Evolutionary conservation across 2,888 invertebrate genomes (phyloP).

Genomic region (Nomada flava): DNA sequence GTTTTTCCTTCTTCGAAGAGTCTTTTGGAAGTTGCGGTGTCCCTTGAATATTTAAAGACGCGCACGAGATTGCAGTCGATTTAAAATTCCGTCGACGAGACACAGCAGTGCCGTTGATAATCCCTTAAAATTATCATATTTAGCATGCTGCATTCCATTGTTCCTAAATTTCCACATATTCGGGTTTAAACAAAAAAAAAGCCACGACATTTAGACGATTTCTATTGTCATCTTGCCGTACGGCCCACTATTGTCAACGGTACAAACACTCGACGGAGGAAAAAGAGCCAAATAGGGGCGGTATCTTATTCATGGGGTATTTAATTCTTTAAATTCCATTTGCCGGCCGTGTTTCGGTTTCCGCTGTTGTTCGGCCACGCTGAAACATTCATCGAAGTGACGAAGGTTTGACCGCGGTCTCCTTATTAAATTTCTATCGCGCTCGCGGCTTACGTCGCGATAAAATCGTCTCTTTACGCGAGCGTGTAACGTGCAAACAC

Average conservation of each 20-base stretch:
- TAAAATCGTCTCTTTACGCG: constrained; percentile 46
- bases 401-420: neutral
- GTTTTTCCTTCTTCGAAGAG: neutral
- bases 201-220: too few relatives aligned
- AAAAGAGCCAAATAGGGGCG: neutral
- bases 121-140: too few relatives aligned
- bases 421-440: constrained; percentile 56
- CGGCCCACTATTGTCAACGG: too few relatives aligned
- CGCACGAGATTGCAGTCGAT: neutral
- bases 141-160: too few relatives aligned
- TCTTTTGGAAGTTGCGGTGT: neutral
- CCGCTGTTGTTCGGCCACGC: constrained; percentile 3
- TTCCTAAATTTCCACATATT: too few relatives aligned
- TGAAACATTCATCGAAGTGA: constrained; percentile 41
- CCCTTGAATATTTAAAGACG: neutral
- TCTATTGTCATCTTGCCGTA: too few relatives aligned
- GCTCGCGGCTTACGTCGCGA: constrained; percentile 42
- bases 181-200: too few relatives aligned
- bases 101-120: neutral
- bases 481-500: constrained; percentile 41
- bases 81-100: neutral
- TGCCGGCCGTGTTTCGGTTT: constrained; percentile 17
- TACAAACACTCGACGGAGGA: too few relatives aligned
- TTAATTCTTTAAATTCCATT: constrained; percentile 56
- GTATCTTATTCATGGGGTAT: constrained; percentile 22